These are phyloP conservation scores for Diplazon laetatorius DNA, from an alignment of 2,888 invertebrate species.

Conservation along the genomic window DNA sequence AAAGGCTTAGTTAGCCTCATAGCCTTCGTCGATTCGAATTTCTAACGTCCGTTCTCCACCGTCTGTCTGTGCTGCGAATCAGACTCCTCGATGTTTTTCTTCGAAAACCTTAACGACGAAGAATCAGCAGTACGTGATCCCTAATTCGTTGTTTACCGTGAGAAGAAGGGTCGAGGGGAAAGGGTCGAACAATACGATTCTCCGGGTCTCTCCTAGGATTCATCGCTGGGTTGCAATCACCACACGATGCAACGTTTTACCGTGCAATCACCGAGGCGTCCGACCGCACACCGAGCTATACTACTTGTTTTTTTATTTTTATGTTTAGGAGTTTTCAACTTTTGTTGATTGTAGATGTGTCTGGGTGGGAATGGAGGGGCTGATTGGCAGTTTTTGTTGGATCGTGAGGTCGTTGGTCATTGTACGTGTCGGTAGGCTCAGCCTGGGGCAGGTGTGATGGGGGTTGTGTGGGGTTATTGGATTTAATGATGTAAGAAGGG, in stretches of 20 bases:
- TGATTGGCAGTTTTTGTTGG: not conserved
- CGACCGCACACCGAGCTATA: conserved; percentile 2
- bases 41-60: conserved; percentile 21
- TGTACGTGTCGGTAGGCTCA: not conserved
- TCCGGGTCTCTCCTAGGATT: conserved; percentile 8
- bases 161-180: conserved; percentile 29
- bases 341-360: not conserved
- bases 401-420: not conserved
- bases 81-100: conserved; percentile 46
- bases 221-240: not conserved
- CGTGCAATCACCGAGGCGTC: conserved; percentile 12
- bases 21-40: conserved; percentile 44
- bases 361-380: too few relatives aligned
- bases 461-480: too few relatives aligned
- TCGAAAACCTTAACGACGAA: conserved; percentile 50
- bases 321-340: too few relatives aligned
- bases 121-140: conserved; percentile 64
- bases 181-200: conserved; percentile 36
- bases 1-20: conserved; percentile 40
- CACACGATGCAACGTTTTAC: not conserved
- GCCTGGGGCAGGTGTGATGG: not conserved
- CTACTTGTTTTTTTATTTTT: too few relatives aligned
- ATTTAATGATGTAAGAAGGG: too few relatives aligned
- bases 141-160: conserved; percentile 63
- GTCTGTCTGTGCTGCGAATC: conserved; percentile 21